Evolutionary conservation across 2,888 invertebrate genomes (phyloP).

Genomic region (Archaeoteleia sp.): DNA sequence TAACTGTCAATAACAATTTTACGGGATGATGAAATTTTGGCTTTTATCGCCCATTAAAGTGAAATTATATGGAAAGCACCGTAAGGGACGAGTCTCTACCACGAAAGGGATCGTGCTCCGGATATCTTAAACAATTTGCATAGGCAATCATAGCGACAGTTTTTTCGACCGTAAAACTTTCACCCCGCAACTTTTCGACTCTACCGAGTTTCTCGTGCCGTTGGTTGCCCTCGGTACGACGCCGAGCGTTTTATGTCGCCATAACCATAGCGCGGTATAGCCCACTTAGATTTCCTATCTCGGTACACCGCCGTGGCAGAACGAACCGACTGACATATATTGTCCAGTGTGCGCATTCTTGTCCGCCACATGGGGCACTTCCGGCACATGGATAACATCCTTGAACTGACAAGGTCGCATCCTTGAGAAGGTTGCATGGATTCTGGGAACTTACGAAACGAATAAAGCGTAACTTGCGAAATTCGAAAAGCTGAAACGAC

Average conservation of each 20-base stretch:
- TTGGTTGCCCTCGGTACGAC: slow-evolving; percentile 56
- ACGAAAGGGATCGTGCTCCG: slow-evolving; percentile 55
- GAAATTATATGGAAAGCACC: slow-evolving; percentile 36
- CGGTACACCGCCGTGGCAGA: slow-evolving; percentile 60
- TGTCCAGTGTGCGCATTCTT: slow-evolving; percentile 61
- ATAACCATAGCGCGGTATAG: slow-evolving; percentile 74
- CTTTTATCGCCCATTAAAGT: slow-evolving; percentile 46
- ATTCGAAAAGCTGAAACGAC: slow-evolving; percentile 51
- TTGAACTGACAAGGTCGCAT: slow-evolving; percentile 56
- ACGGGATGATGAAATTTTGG: slow-evolving; percentile 18
- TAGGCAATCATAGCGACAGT: slow-evolving; percentile 74
- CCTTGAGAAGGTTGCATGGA: slow-evolving; percentile 11
- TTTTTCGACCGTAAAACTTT: slow-evolving; percentile 73
- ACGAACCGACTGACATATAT: slow-evolving; percentile 68
- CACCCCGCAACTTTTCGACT: slow-evolving; percentile 63
- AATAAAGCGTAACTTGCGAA: neutral
- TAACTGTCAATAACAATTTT: slow-evolving; percentile 11
- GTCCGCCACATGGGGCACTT: slow-evolving; percentile 54
- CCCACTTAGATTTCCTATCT: slow-evolving; percentile 75
- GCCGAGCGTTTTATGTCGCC: slow-evolving; percentile 73
- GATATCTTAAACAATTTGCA: slow-evolving; percentile 75
- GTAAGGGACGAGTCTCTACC: slow-evolving; percentile 24
- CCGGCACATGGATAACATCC: slow-evolving; percentile 51
- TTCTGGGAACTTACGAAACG: neutral
- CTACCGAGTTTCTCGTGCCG: slow-evolving; percentile 53